Evolutionary conservation across 2,797 vertebrate genomes (phyloP), one percentile per base, ranked within the genome.

Genomic region (Micromesistius poutassou): DNA sequence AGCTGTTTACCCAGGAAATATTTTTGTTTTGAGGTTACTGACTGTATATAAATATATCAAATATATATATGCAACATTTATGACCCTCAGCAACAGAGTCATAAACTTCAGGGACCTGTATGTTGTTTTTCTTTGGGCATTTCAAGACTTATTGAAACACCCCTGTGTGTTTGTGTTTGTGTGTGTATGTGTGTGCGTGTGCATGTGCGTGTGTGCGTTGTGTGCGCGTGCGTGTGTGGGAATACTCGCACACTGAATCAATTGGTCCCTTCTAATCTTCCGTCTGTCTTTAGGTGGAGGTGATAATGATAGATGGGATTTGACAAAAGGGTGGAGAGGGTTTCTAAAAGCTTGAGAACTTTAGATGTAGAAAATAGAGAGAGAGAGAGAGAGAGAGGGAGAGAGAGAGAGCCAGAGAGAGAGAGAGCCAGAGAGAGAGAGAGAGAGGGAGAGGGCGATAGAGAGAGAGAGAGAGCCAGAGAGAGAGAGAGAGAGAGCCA

Each of bases 311-410:
- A 68, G 62, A 68, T 68, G 62, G 62, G 62, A 68, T 25, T 85
- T 85, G 87, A 91, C 89, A 78, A 83, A 82, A 81, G 62, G 82
- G 84, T 78, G 82, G 85, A 30, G 74, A 81, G 0, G 82, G 85
- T 84, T 30, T 50, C 3, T 40, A n/a, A 55, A 62, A 79, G 25
- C 22, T 38, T 46, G 77, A 85, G 86, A 87, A 84, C 83, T 84
- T 80, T 74, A 77, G 77, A 66, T 35, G 12, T 78, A 12, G 71
- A 13, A 71, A 50, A 28, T 28, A 38, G 75, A 85, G 19, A 28
- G 50, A 83, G 87, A 88, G 76, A 86, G 87, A 88, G 78, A 79
- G 74, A 66, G 80, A 75, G 83, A 87, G 83, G 78, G 72, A 85
- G 82, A 83, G 82, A 81, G 81, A 83, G 25, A 22, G 55, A 84